Base-by-base conservation (phyloP, 2,113 vertebrate species). In the Paramormyrops kingsleyae region DNA sequence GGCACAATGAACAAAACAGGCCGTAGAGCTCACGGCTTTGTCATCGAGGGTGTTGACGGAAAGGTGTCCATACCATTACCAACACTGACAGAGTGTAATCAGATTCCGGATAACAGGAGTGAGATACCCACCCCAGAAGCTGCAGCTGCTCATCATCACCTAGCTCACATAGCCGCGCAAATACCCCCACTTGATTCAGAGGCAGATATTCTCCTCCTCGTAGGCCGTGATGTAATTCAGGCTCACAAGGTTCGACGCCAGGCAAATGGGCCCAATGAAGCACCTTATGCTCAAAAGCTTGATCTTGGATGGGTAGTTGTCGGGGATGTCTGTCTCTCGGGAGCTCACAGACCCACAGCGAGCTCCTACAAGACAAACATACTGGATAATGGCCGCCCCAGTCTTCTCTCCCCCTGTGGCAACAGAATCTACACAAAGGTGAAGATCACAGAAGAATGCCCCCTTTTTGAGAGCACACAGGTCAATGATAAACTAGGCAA, bases 51-150 rank as follows among this genome's bases (percentile, higher is more conserved):
- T 47, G 46, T 47, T 47, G 46, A 47, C 49, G 49, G 12, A 50
- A 50, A 50, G 12, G 49, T 50, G 12, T 50, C 12, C 49, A 50
- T 50, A 50, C 12, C 49, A 13, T 12, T 50, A 50, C 49, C 49
- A 50, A 1, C 90, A 90, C 35, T 89, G 91, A 47, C 90, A 88
- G 21, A 27, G 92, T 0, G 89, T 77, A 0, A 87, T 87, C 10
- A 47, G 80, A 42, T 70, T 83, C 74, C 91, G 66, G 4, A 46
- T 31, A 6, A 52, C 4, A 1, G 83, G 42, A 9, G 39, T 15
- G 74, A 80, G 27, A 80, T 80, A 35, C 74, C 74, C 39, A 80
- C 74, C 15, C 74, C 31, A 80, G 74, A 80, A 17, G 31, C 27
- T 31, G 27, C 27, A 35, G 21, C 9, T 50, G 49, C 49, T 50